Percentiles rank a stretch among this genome's conserved stretches.
Conservation (phyloP, 2,888 invertebrate species). For the Cerastis rubricosa region DNA sequence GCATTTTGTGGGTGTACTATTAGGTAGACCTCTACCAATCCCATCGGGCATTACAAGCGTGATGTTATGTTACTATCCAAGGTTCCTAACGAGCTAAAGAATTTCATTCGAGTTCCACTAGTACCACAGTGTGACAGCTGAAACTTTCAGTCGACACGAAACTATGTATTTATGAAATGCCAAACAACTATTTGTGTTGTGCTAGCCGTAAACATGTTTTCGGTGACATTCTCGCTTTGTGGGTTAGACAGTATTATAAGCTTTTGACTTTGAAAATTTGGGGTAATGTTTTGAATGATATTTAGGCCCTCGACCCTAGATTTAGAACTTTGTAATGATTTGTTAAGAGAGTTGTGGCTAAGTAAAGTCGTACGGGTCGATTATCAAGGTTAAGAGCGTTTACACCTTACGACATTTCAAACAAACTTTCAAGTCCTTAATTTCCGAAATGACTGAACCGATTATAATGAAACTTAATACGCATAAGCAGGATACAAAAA, state of each 20-base stretch:
- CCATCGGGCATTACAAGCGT: too few species aligned
- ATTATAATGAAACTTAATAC: too few species aligned
- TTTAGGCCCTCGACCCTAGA: neutral
- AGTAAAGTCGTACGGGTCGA: neutral
- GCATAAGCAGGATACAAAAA: too few species aligned
- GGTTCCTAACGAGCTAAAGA: neutral
- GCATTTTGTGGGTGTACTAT: neutral
- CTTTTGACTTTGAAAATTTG: conserved; percentile 16
- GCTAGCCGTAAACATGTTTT: conserved; percentile 23
- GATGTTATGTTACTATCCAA: neutral
- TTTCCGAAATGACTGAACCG: too few species aligned
- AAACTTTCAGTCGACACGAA: conserved; percentile 31
- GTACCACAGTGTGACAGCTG: neutral
- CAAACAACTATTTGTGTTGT: conserved; percentile 12
- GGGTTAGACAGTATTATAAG: conserved; percentile 16
- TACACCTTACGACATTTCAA: too few species aligned
- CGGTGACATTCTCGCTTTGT: conserved; percentile 34
- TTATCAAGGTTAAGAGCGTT: neutral
- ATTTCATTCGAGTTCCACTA: conserved; percentile 7
- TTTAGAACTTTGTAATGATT: neutral
- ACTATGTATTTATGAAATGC: conserved; percentile 56
- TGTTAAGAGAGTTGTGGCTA: neutral
- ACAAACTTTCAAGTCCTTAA: too few species aligned
- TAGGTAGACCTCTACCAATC: neutral
- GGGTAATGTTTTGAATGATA: neutral